phyloP scores from a whole-genome alignment of 2,888 invertebrate species.

The Parascotia fuliginaria region DNA sequence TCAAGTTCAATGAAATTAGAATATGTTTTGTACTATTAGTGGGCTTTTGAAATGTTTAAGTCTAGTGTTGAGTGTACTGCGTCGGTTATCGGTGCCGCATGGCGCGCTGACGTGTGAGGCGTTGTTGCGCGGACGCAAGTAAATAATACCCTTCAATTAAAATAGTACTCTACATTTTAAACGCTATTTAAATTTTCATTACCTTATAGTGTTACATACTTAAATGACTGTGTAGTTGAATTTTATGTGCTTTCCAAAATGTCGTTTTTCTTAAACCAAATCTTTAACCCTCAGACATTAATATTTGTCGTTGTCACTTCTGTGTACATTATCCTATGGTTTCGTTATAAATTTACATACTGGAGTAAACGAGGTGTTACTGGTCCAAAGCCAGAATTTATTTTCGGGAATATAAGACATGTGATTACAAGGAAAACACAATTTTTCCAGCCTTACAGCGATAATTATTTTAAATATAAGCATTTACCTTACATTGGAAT shows the following conservation, averaged over 20 bases:
- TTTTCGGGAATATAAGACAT: conserved; percentile 87
- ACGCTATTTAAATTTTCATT: background rate
- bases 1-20: conserved; percentile 38
- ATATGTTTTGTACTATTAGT: conserved; percentile 40
- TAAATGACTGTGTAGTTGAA: conserved; percentile 4
- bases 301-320: conserved; percentile 46
- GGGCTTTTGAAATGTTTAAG: conserved; percentile 42
- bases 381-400: conserved; percentile 85
- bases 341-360: conserved; percentile 79
- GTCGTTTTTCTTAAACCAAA: conserved; percentile 32
- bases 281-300: conserved; percentile 47
- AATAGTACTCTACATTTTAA: no score
- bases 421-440: conserved; percentile 84
- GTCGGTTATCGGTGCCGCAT: conserved; percentile 30
- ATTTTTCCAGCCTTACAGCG: conserved; percentile 87
- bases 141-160: background rate
- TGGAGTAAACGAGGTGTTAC: conserved; percentile 87
- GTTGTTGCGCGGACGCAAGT: background rate
- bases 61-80: conserved; percentile 29
- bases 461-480: conserved; percentile 85
- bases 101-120: conserved; percentile 6
- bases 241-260: conserved; percentile 17
- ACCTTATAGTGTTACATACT: background rate
- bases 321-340: conserved; percentile 60
- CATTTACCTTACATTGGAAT: conserved; percentile 84